Conservation (phyloP, 2,888 invertebrate genomes). For the Neocrepidodera transversa region DNA sequence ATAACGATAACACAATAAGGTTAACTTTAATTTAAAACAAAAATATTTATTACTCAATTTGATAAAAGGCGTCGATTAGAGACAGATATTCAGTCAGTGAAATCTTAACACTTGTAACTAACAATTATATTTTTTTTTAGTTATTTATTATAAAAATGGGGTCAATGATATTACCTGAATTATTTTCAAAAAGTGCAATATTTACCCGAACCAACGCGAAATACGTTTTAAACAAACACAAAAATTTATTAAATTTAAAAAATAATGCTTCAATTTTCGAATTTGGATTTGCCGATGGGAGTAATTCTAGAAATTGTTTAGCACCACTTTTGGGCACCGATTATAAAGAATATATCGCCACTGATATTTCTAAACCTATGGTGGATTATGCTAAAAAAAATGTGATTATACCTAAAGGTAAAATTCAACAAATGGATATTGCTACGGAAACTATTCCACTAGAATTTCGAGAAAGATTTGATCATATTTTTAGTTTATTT, state of each 20-base stretch:
- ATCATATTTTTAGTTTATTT: constrained; percentile 74
- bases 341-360: constrained; percentile 65
- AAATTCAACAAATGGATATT: constrained; percentile 66
- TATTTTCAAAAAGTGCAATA: not conserved
- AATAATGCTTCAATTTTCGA: constrained; percentile 4
- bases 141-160: too few species aligned
- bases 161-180: not conserved
- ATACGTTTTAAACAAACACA: not conserved
- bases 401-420: constrained; percentile 58
- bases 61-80: too few species aligned
- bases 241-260: constrained; percentile 3
- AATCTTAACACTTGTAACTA: too few species aligned
- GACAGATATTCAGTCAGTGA: too few species aligned
- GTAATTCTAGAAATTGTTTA: not conserved
- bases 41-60: too few species aligned
- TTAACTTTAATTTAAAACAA: too few species aligned
- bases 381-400: constrained; percentile 68
- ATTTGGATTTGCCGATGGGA: constrained; percentile 4
- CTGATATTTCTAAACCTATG: constrained; percentile 76
- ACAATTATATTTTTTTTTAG: too few species aligned
- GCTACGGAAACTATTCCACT: constrained; percentile 60
- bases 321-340: constrained; percentile 37
- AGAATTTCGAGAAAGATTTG: constrained; percentile 62
- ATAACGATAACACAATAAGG: too few species aligned
- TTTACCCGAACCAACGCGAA: not conserved